Evolutionary conservation across 2,797 vertebrate species (phyloP).

Genomic region (Sebastes reedi): DNA sequence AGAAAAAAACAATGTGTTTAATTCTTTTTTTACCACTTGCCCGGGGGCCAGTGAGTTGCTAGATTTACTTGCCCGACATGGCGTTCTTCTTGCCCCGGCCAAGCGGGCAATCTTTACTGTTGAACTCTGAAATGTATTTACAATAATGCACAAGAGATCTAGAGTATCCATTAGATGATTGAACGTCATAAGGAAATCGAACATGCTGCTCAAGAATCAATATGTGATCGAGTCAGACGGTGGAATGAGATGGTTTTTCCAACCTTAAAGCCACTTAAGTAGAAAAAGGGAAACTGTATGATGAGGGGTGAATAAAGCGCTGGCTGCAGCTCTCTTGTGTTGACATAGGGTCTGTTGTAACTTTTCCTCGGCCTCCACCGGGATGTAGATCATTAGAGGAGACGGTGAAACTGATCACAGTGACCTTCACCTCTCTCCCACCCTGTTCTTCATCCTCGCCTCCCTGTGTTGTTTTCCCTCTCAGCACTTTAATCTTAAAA

Average conservation of each 20-base stretch:
- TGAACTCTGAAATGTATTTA: background rate
- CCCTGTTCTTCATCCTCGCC: slow-evolving; percentile 29
- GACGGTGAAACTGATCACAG: slow-evolving; percentile 26
- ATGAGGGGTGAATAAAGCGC: background rate
- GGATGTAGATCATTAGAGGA: slow-evolving; percentile 25
- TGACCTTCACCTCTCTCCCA: slow-evolving; percentile 58
- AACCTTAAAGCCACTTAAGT: background rate
- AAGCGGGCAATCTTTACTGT: no score
- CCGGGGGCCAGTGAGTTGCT: no score
- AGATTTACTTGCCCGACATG: no score
- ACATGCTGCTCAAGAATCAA: background rate
- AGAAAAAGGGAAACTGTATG: background rate
- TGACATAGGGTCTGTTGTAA: slow-evolving; percentile 4
- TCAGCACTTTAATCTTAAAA: slow-evolving; percentile 73
- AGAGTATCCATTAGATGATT: background rate
- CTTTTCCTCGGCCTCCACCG: background rate
- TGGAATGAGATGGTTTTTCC: background rate
- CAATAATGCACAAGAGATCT: background rate
- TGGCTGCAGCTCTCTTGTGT: background rate
- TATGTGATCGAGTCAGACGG: background rate
- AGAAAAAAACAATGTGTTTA: no score
- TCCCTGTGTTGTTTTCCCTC: slow-evolving; percentile 50
- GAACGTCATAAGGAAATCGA: background rate
- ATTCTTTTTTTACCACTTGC: no score
- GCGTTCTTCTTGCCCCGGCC: no score